phyloP scores from a whole-genome alignment of 2,888 invertebrate genomes.

The Cristatella mucedo region DNA sequence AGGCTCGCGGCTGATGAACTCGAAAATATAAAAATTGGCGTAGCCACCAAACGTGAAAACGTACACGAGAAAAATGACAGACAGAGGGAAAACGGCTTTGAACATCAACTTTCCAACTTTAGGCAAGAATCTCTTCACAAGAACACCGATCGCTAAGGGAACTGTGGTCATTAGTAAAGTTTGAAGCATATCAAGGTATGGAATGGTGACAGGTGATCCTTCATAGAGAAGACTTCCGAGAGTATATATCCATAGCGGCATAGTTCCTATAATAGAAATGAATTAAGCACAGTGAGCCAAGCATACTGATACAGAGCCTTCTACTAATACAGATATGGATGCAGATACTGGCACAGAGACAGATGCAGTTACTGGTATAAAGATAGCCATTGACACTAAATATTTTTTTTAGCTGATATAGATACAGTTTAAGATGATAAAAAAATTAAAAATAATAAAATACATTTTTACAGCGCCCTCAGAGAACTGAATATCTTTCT shows the following conservation, averaged over 20 bases:
- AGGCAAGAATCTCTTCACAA: constrained; percentile 5
- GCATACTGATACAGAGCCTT: too few species aligned
- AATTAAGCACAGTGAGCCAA: too few species aligned
- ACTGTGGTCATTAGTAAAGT: background rate
- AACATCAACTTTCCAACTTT: constrained; percentile 5
- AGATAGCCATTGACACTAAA: too few species aligned
- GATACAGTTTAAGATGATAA: too few species aligned
- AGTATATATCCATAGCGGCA: constrained; percentile 10
- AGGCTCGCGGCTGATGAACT: background rate
- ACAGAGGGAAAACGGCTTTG: background rate
- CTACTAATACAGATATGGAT: too few species aligned
- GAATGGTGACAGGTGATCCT: background rate
- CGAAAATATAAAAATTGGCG: background rate
- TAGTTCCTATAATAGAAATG: constrained; percentile 6
- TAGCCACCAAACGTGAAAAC: background rate
- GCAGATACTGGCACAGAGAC: too few species aligned
- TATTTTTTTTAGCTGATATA: too few species aligned
- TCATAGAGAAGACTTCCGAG: background rate
- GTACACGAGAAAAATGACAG: background rate
- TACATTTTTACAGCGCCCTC: too few species aligned
- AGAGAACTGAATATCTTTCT: too few species aligned
- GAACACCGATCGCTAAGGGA: constrained; percentile 2
- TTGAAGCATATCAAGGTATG: background rate
- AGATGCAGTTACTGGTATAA: too few species aligned
- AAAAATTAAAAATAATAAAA: too few species aligned